Evolutionary conservation across 2,797 vertebrate genomes (phyloP).

Genomic region (Cetoscarus ocellatus): DNA sequence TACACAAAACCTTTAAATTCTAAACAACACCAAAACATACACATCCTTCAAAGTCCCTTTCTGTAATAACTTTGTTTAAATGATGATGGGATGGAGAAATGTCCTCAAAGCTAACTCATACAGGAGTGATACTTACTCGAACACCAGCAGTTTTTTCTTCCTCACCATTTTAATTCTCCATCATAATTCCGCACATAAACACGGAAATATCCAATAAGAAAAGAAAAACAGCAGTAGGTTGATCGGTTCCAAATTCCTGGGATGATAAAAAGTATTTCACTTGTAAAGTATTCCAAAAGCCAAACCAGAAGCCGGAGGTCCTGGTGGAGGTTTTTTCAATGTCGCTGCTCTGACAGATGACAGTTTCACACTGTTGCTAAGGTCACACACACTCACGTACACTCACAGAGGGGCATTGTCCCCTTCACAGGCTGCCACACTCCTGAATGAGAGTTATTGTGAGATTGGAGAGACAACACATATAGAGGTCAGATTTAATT

Average conservation of each 20-base stretch:
- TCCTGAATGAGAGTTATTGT: slow-evolving; percentile 36
- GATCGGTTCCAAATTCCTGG: slow-evolving; percentile 22
- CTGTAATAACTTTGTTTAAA: background rate
- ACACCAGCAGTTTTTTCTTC: slow-evolving; percentile 80
- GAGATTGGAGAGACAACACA: slow-evolving; percentile 12
- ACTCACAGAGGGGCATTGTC: slow-evolving; percentile 36
- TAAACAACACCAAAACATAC: no score
- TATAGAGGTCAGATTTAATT: slow-evolving; percentile 9
- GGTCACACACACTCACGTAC: slow-evolving; percentile 33
- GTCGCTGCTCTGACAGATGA: slow-evolving; percentile 59
- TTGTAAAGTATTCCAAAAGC: slow-evolving; percentile 41
- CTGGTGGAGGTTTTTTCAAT: slow-evolving; percentile 59
- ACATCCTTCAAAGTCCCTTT: background rate
- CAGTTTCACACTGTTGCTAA: slow-evolving; percentile 43
- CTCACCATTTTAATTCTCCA: slow-evolving; percentile 82
- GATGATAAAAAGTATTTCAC: slow-evolving; percentile 2
- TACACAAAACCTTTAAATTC: no score
- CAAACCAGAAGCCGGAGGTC: slow-evolving; percentile 53
- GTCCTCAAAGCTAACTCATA: background rate
- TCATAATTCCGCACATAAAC: slow-evolving; percentile 63
- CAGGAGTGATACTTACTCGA: slow-evolving; percentile 75
- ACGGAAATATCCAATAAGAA: slow-evolving; percentile 40
- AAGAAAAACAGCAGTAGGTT: slow-evolving; percentile 10
- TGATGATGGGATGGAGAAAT: background rate
- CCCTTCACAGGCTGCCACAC: slow-evolving; percentile 36